Percentiles rank a stretch among this genome's conserved stretches.
Conservation (phyloP, 2,113 vertebrate genomes). For the Calonectris borealis region DNA sequence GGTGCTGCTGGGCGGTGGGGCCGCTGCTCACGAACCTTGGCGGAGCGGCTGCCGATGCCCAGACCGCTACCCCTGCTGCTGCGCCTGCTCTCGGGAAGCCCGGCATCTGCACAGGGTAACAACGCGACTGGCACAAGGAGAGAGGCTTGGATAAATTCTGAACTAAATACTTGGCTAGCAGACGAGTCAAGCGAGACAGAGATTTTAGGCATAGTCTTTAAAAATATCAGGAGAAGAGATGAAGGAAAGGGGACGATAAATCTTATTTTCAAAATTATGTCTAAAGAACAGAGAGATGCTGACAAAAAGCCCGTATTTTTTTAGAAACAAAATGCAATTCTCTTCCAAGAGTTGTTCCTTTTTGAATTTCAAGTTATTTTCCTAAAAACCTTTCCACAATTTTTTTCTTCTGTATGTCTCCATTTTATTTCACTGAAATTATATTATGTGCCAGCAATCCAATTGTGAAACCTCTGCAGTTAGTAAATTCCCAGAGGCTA, state of each 20-base stretch:
- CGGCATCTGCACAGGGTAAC: not conserved
- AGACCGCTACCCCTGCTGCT: not conserved
- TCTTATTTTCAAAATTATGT: not conserved
- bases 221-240: not conserved
- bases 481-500: not conserved
- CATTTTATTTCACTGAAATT: not conserved
- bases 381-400: not conserved
- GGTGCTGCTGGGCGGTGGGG: not conserved
- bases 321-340: not conserved
- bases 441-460: not conserved
- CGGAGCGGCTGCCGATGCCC: not conserved
- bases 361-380: not conserved
- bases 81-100: not conserved
- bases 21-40: not conserved
- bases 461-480: not conserved
- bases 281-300: not conserved
- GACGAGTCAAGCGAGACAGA: not conserved
- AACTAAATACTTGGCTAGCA: not conserved
- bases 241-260: not conserved
- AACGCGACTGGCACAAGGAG: not conserved
- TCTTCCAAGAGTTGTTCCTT: not conserved
- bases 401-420: not conserved
- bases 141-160: not conserved
- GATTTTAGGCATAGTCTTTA: not conserved
- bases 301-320: rapidly evolving